These are phyloP conservation scores for Xanthorhoe spadicearia DNA, from an alignment of 2,888 invertebrate species.

Conservation along the genomic window DNA sequence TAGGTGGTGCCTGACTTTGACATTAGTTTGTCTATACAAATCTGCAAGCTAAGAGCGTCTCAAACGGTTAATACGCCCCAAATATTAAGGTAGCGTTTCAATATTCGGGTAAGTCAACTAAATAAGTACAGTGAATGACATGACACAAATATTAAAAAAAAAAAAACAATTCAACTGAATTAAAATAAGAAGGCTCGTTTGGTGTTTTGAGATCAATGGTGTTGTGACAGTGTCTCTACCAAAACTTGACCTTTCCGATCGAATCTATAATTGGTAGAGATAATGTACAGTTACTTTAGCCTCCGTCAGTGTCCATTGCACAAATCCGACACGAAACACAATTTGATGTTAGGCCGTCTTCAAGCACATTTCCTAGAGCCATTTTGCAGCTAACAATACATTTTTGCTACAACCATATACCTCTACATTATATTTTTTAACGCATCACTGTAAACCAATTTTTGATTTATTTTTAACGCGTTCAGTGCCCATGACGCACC, in stretches of 20 bases:
- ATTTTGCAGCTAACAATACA: not conserved
- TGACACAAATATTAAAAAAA: slow-evolving; percentile 23
- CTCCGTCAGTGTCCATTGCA: slow-evolving; percentile 32
- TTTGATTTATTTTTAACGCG: not conserved
- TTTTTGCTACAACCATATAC: not conserved
- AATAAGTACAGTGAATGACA: slow-evolving; percentile 6
- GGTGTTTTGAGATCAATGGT: slow-evolving; percentile 66
- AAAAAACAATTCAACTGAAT: slow-evolving; percentile 35
- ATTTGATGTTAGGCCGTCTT: not conserved
- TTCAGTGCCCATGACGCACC: too few species aligned
- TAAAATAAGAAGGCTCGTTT: slow-evolving; percentile 56
- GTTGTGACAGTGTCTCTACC: slow-evolving; percentile 37
- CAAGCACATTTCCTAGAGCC: not conserved
- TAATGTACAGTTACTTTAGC: slow-evolving; percentile 18
- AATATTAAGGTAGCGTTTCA: too few species aligned
- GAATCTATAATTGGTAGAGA: slow-evolving; percentile 17
- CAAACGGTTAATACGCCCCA: too few species aligned
- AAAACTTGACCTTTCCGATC: not conserved
- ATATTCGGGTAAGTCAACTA: too few species aligned
- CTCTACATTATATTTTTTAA: not conserved
- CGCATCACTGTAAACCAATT: not conserved
- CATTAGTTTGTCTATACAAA: too few species aligned
- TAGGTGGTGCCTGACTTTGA: too few species aligned
- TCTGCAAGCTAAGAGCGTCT: too few species aligned
- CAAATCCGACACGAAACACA: slow-evolving; percentile 18